Evolutionary conservation across 2,797 vertebrate genomes (phyloP).

Genomic region (Rhincodon typus): DNA sequence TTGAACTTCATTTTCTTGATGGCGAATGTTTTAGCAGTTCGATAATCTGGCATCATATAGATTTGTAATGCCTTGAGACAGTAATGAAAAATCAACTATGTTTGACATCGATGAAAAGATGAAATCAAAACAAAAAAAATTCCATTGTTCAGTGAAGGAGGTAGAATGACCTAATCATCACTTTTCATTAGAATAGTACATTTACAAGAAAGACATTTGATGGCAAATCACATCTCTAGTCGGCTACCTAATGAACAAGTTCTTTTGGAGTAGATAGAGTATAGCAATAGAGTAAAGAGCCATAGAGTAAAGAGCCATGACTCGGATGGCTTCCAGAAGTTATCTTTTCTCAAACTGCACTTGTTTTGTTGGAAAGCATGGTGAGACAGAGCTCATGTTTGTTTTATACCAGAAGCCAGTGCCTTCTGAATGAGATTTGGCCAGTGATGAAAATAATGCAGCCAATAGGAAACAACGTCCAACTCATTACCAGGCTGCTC

Average conservation of each 20-base stretch:
- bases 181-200: neutral
- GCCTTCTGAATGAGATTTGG: neutral
- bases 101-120: too few relatives aligned
- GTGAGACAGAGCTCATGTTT: neutral
- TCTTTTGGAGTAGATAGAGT: neutral
- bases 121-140: too few relatives aligned
- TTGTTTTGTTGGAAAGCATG: neutral
- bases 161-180: too few relatives aligned
- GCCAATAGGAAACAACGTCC: neutral
- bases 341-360: neutral
- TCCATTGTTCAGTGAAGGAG: too few relatives aligned
- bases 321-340: neutral
- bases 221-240: neutral
- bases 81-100: too few relatives aligned
- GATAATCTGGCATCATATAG: too few relatives aligned
- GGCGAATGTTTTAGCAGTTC: too few relatives aligned
- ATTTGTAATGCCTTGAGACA: too few relatives aligned
- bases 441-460: neutral
- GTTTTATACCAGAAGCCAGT: neutral
- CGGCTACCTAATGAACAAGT: neutral
- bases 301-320: neutral
- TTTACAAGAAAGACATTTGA: neutral
- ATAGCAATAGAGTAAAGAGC: neutral
- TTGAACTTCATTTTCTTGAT: too few relatives aligned
- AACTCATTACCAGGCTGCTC: neutral